Percentiles rank a stretch among this genome's conserved stretches.
These are phyloP conservation scores for Tinea semifulvella DNA, from an alignment of 2,888 invertebrate genomes.

Conservation along the genomic window DNA sequence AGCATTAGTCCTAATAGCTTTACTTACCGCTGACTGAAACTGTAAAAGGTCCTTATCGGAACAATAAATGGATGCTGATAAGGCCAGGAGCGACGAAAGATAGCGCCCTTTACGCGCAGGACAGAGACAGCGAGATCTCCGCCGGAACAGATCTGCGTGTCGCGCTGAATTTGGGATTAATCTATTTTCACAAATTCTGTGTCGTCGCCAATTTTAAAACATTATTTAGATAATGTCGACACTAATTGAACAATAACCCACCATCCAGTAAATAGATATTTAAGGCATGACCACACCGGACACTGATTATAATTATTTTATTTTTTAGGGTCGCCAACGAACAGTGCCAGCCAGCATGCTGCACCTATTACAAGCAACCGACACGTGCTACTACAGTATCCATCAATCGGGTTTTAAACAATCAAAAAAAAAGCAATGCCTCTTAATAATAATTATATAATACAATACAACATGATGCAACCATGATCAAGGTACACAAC, in stretches of 20 bases:
- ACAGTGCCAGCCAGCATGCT: too few relatives aligned
- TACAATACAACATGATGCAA: too few relatives aligned
- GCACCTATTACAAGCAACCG: too few relatives aligned
- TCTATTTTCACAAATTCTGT: slow-evolving; percentile 7
- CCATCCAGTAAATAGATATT: too few relatives aligned
- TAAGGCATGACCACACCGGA: too few relatives aligned
- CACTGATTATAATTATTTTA: too few relatives aligned
- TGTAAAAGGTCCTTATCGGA: slow-evolving; percentile 1
- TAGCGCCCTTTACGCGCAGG: background rate
- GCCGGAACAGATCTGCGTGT: slow-evolving; percentile 6
- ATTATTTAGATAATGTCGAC: background rate
- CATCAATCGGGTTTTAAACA: too few relatives aligned
- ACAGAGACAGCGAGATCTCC: background rate
- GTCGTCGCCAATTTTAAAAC: slow-evolving; percentile 7
- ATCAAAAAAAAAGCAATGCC: too few relatives aligned
- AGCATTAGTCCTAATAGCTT: slow-evolving; percentile 5
- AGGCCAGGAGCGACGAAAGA: background rate
- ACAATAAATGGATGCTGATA: slow-evolving; percentile 8
- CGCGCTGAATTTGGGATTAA: slow-evolving; percentile 7
- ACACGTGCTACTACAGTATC: too few relatives aligned
- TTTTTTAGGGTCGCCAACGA: too few relatives aligned
- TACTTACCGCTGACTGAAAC: background rate
- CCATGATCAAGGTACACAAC: too few relatives aligned
- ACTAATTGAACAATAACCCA: background rate
- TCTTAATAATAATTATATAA: too few relatives aligned